phyloP scores from a whole-genome alignment of 2,113 vertebrate genomes.

The Ursus arctos region DNA sequence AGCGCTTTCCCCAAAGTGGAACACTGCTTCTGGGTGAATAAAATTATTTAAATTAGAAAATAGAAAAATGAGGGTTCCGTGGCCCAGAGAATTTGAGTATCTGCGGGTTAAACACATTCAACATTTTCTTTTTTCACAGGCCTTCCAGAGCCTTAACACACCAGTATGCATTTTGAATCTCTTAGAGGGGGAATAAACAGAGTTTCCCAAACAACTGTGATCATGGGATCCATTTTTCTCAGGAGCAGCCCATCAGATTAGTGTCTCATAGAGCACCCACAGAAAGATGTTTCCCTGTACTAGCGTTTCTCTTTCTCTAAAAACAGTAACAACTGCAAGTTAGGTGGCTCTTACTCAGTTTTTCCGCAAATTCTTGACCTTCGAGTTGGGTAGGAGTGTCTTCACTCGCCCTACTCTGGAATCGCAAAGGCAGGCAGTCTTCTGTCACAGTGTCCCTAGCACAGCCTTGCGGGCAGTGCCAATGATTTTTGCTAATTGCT shows the following conservation, averaged over 20 bases:
- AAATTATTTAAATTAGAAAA: background rate
- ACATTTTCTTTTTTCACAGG: background rate
- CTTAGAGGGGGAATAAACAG: background rate
- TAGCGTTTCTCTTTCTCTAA: background rate
- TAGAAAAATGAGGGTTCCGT: background rate
- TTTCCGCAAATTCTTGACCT: background rate
- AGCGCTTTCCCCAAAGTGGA: background rate
- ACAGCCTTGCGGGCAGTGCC: background rate
- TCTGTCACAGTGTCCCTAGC: background rate
- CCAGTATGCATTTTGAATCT: background rate
- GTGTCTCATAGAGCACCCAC: background rate
- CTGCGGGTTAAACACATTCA: background rate
- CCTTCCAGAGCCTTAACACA: background rate
- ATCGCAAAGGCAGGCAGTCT: background rate
- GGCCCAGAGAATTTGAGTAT: constrained; percentile 32
- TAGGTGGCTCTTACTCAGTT: background rate
- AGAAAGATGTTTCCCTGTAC: background rate
- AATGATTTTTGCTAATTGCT: background rate
- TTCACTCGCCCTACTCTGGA: background rate
- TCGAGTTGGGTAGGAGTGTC: background rate
- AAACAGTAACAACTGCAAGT: background rate
- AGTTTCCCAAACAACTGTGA: constrained; percentile 25
- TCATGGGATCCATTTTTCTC: background rate
- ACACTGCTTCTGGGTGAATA: background rate
- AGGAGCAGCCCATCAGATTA: background rate